A percentile compares a stretch with the other conserved stretches of the same genome.
Conservation (phyloP, 1,140 invertebrate genomes). For the Pseudomyrmex dendroicus region DNA sequence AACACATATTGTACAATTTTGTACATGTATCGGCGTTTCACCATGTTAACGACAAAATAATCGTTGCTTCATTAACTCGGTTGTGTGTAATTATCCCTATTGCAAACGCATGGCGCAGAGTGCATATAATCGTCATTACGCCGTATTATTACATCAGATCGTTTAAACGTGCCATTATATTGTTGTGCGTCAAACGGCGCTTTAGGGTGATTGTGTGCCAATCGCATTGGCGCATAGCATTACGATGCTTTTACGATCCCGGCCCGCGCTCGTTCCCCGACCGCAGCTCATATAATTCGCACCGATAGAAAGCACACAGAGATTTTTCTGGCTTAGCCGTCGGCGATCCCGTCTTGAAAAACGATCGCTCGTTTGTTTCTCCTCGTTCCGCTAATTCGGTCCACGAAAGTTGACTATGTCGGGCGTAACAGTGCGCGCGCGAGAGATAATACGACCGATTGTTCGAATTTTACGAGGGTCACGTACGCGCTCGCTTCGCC, state of each 20-base stretch:
- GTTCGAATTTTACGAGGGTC: slow-evolving; percentile 64
- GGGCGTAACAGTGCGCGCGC: slow-evolving; percentile 27
- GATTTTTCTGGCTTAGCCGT: slow-evolving; percentile 19
- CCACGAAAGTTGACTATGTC: slow-evolving; percentile 46
- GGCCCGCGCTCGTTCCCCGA: not conserved
- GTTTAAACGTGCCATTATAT: slow-evolving; percentile 47
- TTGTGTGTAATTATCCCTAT: slow-evolving; percentile 32
- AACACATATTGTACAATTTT: slow-evolving; percentile 2
- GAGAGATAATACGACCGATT: slow-evolving; percentile 62
- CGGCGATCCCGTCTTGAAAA: slow-evolving; percentile 48
- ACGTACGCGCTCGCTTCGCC: slow-evolving; percentile 24
- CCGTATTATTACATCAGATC: slow-evolving; percentile 48
- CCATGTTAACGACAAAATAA: slow-evolving; percentile 8
- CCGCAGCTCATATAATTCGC: slow-evolving; percentile 26
- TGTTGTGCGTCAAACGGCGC: slow-evolving; percentile 31
- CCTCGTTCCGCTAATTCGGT: slow-evolving; percentile 21
- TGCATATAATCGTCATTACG: slow-evolving; percentile 36
- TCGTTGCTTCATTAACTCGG: slow-evolving; percentile 24
- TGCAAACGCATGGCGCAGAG: not conserved
- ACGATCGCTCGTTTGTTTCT: slow-evolving; percentile 55
- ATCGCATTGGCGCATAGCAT: slow-evolving; percentile 34
- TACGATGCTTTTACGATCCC: slow-evolving; percentile 51
- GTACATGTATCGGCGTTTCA: not conserved
- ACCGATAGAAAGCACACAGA: slow-evolving; percentile 34
- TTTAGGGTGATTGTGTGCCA: slow-evolving; percentile 40